These are phyloP conservation scores for Cenopis cana DNA, from an alignment of 2,888 invertebrate genomes.

Conservation along the genomic window DNA sequence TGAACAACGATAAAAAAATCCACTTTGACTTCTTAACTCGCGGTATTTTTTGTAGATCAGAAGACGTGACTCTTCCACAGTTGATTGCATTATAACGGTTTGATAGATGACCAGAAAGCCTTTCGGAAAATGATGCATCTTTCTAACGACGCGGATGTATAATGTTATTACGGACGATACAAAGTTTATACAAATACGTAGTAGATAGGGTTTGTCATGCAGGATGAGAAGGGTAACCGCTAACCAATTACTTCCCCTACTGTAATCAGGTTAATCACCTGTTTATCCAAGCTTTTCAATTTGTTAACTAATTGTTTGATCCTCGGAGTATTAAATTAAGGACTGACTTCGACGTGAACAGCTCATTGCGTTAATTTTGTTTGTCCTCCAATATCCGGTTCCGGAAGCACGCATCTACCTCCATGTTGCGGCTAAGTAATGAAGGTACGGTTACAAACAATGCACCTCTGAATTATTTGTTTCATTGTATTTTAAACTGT, in stretches of 20 bases:
- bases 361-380: conserved; percentile 81
- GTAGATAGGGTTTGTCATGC: conserved; percentile 3
- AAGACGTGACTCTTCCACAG: conserved; percentile 14
- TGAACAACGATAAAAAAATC: neutral
- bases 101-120: conserved; percentile 42
- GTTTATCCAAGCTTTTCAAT: conserved; percentile 45
- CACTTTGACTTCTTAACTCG: neutral
- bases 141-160: conserved; percentile 20
- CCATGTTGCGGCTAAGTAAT: conserved; percentile 77
- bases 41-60: conserved; percentile 4
- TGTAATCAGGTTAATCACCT: conserved; percentile 41
- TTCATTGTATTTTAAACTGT: conserved; percentile 54
- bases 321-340: conserved; percentile 41
- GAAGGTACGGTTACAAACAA: conserved; percentile 74
- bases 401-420: conserved; percentile 76
- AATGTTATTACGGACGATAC: neutral
- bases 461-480: conserved; percentile 54
- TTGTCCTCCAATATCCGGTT: conserved; percentile 78
- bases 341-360: conserved; percentile 52
- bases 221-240: conserved; percentile 29
- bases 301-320: conserved; percentile 44
- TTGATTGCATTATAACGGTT: conserved; percentile 37
- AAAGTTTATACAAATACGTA: conserved; percentile 6
- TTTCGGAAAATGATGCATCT: conserved; percentile 29
- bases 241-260: conserved; percentile 23